Evolutionary conservation across 2,113 vertebrate genomes (phyloP).

Genomic region (Neopipo cinnamomea): DNA sequence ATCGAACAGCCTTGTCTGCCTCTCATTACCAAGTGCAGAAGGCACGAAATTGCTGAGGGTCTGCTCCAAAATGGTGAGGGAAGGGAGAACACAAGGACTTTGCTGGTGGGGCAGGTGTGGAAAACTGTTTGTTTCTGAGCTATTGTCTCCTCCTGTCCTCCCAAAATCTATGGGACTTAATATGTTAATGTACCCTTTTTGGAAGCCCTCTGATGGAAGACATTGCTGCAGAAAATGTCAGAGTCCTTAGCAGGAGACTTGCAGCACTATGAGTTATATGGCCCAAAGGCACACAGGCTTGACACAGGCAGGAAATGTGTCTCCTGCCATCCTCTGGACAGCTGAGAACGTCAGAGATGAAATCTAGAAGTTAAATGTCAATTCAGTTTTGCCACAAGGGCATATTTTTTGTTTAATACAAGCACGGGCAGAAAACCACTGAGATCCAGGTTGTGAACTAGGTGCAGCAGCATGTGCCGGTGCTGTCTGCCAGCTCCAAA

Average conservation of each 20-base stretch:
- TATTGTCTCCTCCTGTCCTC: background rate
- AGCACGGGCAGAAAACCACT: background rate
- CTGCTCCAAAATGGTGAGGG: background rate
- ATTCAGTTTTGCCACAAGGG: background rate
- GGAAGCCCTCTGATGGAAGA: background rate
- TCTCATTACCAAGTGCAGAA: background rate
- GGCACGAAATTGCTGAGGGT: background rate
- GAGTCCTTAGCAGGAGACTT: background rate
- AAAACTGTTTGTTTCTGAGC: background rate
- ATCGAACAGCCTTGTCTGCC: background rate
- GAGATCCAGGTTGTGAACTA: background rate
- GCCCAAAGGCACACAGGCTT: background rate
- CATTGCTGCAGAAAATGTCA: constrained; percentile 1
- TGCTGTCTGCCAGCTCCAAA: background rate
- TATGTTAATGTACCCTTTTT: constrained; percentile 48
- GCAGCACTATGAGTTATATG: background rate
- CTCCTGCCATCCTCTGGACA: constrained; percentile 6
- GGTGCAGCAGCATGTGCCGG: background rate
- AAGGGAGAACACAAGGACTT: background rate
- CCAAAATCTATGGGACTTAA: background rate
- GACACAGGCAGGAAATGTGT: background rate
- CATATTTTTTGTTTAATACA: background rate
- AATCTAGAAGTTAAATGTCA: constrained; percentile 8
- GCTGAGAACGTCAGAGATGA: background rate
- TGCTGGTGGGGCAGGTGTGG: rapidly evolving